Percentiles rank a stretch among this genome's conserved stretches.
Conservation (phyloP, 2,888 invertebrate species). For the Cynaeus angustus region DNA sequence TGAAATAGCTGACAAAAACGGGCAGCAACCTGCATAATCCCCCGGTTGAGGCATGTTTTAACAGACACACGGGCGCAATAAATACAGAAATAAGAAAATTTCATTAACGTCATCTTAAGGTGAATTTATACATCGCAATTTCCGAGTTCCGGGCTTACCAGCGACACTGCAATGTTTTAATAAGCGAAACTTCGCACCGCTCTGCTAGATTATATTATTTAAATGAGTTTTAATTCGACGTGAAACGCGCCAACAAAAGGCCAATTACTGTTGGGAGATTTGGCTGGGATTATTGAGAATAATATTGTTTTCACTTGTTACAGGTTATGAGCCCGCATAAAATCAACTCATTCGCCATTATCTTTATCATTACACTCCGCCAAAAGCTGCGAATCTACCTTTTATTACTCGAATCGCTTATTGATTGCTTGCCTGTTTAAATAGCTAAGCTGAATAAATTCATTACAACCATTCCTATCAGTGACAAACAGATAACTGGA, state of each 20-base stretch:
- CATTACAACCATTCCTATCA: conserved; percentile 46
- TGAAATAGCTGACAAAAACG: conserved; percentile 65
- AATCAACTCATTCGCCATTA: conserved; percentile 62
- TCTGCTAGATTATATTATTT: conserved; percentile 68
- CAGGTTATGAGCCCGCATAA: conserved; percentile 61
- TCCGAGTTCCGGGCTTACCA: conserved; percentile 70
- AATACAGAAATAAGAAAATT: conserved; percentile 74
- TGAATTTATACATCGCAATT: conserved; percentile 75
- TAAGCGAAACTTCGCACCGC: conserved; percentile 65
- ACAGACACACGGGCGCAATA: conserved; percentile 69
- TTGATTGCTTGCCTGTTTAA: conserved; percentile 59
- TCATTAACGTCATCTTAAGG: conserved; percentile 76
- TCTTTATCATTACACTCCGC: conserved; percentile 61
- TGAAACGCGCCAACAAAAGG: conserved; percentile 65
- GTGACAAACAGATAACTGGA: conserved; percentile 46
- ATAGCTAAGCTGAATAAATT: conserved; percentile 53
- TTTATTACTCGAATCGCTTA: conserved; percentile 60
- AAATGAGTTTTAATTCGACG: conserved; percentile 70
- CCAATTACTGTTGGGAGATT: conserved; percentile 66
- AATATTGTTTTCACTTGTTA: conserved; percentile 61
- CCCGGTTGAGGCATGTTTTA: conserved; percentile 60
- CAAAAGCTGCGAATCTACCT: conserved; percentile 54
- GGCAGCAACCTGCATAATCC: conserved; percentile 62
- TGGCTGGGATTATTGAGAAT: conserved; percentile 60
- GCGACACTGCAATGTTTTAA: conserved; percentile 69